phyloP scores from a whole-genome alignment of 1,140 invertebrate genomes.

The Ceratosolen fusciceps region DNA sequence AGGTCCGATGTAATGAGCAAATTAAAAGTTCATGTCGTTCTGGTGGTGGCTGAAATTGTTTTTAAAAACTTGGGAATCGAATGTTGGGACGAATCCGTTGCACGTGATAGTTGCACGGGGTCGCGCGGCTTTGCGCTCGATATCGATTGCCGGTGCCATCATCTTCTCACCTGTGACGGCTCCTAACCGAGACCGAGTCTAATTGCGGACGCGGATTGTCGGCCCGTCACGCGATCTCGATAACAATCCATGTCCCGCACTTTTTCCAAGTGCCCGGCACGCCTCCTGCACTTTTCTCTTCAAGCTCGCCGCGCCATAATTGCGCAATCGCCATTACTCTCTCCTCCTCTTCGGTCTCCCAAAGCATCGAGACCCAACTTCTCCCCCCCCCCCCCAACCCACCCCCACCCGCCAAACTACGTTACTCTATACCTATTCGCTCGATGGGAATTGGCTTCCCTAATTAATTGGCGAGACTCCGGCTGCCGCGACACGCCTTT shows the following conservation, averaged over 20 bases:
- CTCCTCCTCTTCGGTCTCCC: not conserved
- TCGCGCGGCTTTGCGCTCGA: not conserved
- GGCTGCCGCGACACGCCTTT: not conserved
- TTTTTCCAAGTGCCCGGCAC: constrained; percentile 13
- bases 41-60: too few species aligned
- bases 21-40: too few species aligned
- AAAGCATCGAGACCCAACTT: not conserved
- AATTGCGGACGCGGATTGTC: constrained; percentile 32
- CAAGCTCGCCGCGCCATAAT: constrained; percentile 6
- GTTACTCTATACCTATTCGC: not conserved
- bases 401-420: not conserved
- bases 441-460: not conserved
- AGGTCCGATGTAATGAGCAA: too few species aligned
- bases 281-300: not conserved
- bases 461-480: constrained; percentile 40
- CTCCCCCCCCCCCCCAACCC: not conserved
- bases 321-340: constrained; percentile 39
- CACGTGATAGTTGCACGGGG: not conserved
- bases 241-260: constrained; percentile 31
- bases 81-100: too few species aligned
- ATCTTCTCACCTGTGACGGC: constrained; percentile 21
- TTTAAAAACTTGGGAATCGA: too few species aligned
- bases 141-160: constrained; percentile 16
- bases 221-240: constrained; percentile 23
- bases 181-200: constrained; percentile 16